Evolutionary conservation across 2,888 invertebrate genomes (phyloP), one percentile per base, ranked within the genome.

Genomic region (Litoditis marina): DNA sequence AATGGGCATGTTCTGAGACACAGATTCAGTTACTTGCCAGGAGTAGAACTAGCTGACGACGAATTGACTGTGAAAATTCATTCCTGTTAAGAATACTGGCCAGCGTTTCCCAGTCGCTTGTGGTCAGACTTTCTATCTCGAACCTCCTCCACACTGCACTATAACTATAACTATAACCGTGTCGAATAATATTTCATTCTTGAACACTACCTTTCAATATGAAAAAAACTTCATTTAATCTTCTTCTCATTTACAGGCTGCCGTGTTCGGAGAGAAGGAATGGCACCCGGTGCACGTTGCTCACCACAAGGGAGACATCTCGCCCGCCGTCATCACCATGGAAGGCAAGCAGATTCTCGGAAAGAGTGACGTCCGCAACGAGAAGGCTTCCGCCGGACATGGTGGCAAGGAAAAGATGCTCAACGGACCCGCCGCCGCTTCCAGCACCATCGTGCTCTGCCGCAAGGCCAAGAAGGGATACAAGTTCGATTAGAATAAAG

Each of bases 291-390:
- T 74, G 34, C 72, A 74, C 57, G 73, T 74, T 30, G 68, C 68
- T 59, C 67, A 73, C 65, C 70, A 71, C 68, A 77, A 77, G 68
- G 76, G 73, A 31, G 74, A 74, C 61, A 74, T 76, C 65, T 73
- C 75, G 11, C 72, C 73, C 22, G 73, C 69, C 30, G 76, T 78
- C 19, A 60, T 78, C 42, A 71, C 63, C 47, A 56, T 63, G 49
- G 57, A 70, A 22, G 76, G 77, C 27, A 74, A 76, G 66, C 74
- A 78, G 68, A 70, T 74, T 31, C 69, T 77, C 44, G 76, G 74
- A 31, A 76, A 74, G 63, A 66, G 69, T 34, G 73, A 74, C 57
- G 66, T 74, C 51, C 70, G 71, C 59, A 77, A 77, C 65, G 76
- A 74, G 66, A 61, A 63, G 58, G 67, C 68, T 46, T 64, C 71